Conservation (phyloP, 2,888 invertebrate species). For the Acrobasis repandana region DNA sequence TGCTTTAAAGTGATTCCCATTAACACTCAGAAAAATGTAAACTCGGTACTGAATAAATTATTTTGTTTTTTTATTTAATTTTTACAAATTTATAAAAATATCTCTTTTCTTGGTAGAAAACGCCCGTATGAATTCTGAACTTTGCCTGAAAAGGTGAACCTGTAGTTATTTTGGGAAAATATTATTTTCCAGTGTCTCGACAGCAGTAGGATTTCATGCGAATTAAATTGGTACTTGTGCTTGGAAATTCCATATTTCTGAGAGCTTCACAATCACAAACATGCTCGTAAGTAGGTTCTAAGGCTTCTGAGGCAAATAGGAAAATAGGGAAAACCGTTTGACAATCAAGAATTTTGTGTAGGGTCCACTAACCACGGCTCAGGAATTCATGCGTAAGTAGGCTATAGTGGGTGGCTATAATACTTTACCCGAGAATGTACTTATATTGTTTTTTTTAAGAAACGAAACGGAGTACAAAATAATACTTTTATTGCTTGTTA, state of each 20-base stretch:
- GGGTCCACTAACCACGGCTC: conserved; percentile 43
- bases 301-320: conserved; percentile 24
- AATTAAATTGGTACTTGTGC: background rate
- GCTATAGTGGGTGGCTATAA: conserved; percentile 31
- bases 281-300: conserved; percentile 38
- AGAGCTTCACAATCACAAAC: background rate
- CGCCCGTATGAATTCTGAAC: too few relatives aligned
- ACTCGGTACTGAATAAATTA: too few relatives aligned
- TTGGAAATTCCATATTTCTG: background rate
- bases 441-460: background rate
- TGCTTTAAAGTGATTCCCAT: too few relatives aligned
- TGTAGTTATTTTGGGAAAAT: too few relatives aligned
- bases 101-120: too few relatives aligned
- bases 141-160: too few relatives aligned
- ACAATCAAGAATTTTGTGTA: conserved; percentile 50
- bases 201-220: background rate
- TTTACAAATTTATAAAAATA: too few relatives aligned
- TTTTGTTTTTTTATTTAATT: too few relatives aligned
- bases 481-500: too few relatives aligned
- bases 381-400: conserved; percentile 63
- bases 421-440: background rate
- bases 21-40: too few relatives aligned
- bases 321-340: conserved; percentile 39
- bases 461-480: background rate
- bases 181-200: too few relatives aligned